These are phyloP conservation scores for Colletes latitarsis DNA, from an alignment of 1,140 invertebrate species.

Conservation along the genomic window DNA sequence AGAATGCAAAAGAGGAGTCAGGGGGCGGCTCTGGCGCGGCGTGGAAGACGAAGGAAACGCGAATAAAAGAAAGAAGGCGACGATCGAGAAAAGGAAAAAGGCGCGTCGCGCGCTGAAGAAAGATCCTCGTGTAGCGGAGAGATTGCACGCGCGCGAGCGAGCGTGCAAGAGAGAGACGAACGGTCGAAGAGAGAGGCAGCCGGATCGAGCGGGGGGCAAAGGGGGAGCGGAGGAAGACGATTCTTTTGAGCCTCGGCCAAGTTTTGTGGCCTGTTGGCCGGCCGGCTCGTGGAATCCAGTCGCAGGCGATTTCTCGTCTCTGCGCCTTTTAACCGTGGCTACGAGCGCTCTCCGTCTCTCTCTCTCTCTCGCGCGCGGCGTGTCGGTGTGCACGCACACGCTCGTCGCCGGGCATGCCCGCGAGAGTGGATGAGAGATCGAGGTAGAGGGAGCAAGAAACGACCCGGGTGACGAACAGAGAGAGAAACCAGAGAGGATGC, in stretches of 20 bases:
- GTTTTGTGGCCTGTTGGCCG: constrained; percentile 64
- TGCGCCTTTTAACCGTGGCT: constrained; percentile 60
- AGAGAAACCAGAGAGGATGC: constrained; percentile 4
- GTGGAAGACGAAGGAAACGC: constrained; percentile 5
- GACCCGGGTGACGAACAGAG: constrained; percentile 5
- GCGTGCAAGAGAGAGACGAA: too few species aligned
- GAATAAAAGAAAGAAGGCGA: constrained; percentile 37
- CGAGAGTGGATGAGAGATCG: constrained; percentile 2
- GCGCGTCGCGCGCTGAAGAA: background rate
- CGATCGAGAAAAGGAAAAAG: constrained; percentile 18
- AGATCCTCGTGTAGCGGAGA: constrained; percentile 3
- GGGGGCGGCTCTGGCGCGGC: background rate
- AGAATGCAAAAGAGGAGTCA: constrained; percentile 49
- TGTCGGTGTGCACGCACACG: constrained; percentile 20
- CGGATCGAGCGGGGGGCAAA: background rate
- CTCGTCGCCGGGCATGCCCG: background rate
- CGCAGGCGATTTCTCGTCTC: constrained; percentile 66
- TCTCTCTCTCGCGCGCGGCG: background rate
- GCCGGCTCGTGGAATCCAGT: constrained; percentile 66
- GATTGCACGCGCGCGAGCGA: background rate
- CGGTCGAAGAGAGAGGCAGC: too few species aligned
- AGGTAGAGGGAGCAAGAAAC: constrained; percentile 17
- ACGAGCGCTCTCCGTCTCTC: constrained; percentile 23
- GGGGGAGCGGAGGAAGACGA: constrained; percentile 33
- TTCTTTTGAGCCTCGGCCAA: constrained; percentile 67